phyloP scores from a whole-genome alignment of 1,140 invertebrate genomes.

The Steinernema feltiae region DNA sequence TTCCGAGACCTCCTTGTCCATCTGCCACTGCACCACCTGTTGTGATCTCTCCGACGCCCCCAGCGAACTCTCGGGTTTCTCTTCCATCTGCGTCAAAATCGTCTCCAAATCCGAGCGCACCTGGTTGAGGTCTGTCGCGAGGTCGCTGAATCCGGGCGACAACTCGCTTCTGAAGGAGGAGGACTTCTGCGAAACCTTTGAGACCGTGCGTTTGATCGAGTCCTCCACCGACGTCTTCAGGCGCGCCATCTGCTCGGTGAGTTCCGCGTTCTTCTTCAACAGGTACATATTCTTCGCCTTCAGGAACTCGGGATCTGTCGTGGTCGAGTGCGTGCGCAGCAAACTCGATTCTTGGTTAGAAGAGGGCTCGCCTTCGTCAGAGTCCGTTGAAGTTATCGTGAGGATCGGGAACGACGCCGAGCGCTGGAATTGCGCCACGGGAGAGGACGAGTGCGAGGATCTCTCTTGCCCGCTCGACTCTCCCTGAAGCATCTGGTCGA shows the following conservation, averaged over 20 bases:
- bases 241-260: constrained; percentile 28
- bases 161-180: constrained; percentile 24
- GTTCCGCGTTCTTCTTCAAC: constrained; percentile 27
- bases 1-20: neutral
- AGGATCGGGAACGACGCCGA: neutral
- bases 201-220: constrained; percentile 11
- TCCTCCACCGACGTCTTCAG: constrained; percentile 16
- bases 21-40: neutral
- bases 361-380: neutral
- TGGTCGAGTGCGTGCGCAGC: neutral
- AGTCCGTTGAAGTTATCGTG: neutral
- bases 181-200: neutral
- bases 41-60: constrained; percentile 7
- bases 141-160: constrained; percentile 26
- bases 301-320: neutral
- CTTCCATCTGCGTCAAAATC: constrained; percentile 30
- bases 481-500: constrained; percentile 2
- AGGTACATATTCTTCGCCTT: neutral
- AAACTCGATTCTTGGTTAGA: neutral
- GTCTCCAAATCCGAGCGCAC: constrained; percentile 29
- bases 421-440: neutral
- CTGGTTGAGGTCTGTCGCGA: constrained; percentile 31
- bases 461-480: neutral
- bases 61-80: constrained; percentile 22
- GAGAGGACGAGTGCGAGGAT: neutral